Percentiles rank a stretch among this genome's conserved stretches.
phyloP scores from a whole-genome alignment of 1,140 invertebrate species.

The Lycorma delicatula region DNA sequence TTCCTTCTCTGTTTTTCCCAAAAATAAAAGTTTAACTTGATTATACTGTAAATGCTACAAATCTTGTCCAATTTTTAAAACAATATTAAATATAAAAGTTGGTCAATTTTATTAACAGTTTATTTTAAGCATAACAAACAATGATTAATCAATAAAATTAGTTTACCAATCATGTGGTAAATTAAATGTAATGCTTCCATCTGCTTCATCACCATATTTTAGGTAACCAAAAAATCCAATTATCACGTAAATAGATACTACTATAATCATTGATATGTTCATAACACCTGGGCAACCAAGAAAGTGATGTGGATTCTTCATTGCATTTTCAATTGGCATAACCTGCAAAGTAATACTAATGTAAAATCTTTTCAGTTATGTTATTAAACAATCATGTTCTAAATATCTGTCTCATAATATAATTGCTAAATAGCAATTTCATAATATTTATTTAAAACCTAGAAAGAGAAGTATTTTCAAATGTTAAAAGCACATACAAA shows the following conservation, averaged over 20 bases:
- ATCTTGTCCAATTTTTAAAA: too few species aligned
- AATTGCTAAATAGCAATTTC: too few species aligned
- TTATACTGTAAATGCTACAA: too few species aligned
- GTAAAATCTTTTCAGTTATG: too few species aligned
- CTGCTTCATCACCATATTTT: constrained; percentile 57
- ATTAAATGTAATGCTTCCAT: constrained; percentile 66
- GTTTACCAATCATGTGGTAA: constrained; percentile 40
- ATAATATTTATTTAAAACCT: too few species aligned
- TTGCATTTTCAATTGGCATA: constrained; percentile 85
- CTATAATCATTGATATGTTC: constrained; percentile 77
- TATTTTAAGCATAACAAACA: neutral
- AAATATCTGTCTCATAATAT: too few species aligned
- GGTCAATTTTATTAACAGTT: neutral
- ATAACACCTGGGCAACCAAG: constrained; percentile 74
- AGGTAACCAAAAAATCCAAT: constrained; percentile 83
- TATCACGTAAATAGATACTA: constrained; percentile 71
- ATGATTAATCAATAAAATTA: neutral
- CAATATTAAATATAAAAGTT: too few species aligned
- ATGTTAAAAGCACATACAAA: too few species aligned
- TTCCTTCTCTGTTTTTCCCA: too few species aligned
- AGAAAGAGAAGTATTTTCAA: too few species aligned
- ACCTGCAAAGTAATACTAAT: constrained; percentile 50
- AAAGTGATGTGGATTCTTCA: constrained; percentile 74
- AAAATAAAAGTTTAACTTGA: too few species aligned
- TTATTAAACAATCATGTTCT: too few species aligned